phyloP scores from a whole-genome alignment of 1,140 invertebrate species.

The Lineus longissimus region DNA sequence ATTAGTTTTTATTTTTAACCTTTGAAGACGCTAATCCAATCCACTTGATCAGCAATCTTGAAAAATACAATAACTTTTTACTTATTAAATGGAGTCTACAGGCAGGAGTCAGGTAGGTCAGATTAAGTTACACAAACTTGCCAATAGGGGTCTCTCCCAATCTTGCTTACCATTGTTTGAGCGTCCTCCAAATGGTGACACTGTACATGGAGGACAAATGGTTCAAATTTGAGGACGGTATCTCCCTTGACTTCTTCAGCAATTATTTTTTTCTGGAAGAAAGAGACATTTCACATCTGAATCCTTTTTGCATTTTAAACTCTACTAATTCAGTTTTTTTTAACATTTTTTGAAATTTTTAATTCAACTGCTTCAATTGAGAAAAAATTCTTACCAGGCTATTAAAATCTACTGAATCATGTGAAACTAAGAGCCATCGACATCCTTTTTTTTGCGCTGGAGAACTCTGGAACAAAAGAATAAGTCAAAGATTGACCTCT shows the following conservation, averaged over 20 bases:
- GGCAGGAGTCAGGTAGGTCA: not conserved
- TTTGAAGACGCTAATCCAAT: no score
- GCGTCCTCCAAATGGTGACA: slow-evolving; percentile 52
- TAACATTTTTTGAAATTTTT: no score
- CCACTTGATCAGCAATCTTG: no score
- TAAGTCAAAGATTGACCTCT: no score
- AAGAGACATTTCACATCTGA: not conserved
- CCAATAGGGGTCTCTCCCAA: not conserved
- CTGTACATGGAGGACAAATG: slow-evolving; percentile 59
- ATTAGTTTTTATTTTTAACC: no score
- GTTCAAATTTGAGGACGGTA: slow-evolving; percentile 58
- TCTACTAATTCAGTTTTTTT: not conserved
- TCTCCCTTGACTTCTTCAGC: slow-evolving; percentile 26
- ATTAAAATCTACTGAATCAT: slow-evolving; percentile 39
- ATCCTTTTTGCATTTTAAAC: not conserved
- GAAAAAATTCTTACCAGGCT: slow-evolving; percentile 39
- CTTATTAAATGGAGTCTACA: not conserved
- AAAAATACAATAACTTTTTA: no score
- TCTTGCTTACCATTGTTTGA: slow-evolving; percentile 46
- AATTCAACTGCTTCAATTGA: no score
- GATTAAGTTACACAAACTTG: not conserved
- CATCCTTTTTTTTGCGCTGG: slow-evolving; percentile 54
- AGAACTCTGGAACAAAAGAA: slow-evolving; percentile 13
- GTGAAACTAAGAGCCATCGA: slow-evolving; percentile 54
- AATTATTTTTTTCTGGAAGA: not conserved